Conservation (phyloP, 2,888 invertebrate species). For the Monoplex corrugatus region DNA sequence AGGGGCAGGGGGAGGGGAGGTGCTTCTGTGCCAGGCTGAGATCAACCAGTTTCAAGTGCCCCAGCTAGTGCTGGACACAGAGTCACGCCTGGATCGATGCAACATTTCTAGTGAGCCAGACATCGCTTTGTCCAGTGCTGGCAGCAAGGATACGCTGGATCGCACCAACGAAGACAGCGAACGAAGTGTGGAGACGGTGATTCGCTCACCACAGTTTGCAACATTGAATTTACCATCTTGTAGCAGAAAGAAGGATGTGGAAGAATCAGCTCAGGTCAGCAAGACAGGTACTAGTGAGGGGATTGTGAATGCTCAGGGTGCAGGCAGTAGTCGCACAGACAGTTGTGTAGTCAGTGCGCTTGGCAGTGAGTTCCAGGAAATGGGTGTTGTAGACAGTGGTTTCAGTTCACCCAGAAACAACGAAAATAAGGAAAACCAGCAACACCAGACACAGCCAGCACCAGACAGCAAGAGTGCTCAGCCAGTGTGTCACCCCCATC, state of each 20-base stretch:
- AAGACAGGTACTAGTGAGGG: neutral
- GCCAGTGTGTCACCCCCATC: constrained; percentile 9
- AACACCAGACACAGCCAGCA: constrained; percentile 10
- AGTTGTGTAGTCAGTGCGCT: constrained; percentile 60
- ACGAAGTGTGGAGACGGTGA: constrained; percentile 70
- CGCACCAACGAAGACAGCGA: constrained; percentile 64
- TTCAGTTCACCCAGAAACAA: constrained; percentile 70
- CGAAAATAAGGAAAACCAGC: constrained; percentile 48
- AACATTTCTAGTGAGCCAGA: constrained; percentile 48
- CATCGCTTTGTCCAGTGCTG: constrained; percentile 42
- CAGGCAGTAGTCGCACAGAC: neutral
- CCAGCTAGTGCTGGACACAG: constrained; percentile 50
- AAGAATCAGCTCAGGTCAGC: neutral
- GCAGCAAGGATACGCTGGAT: constrained; percentile 49
- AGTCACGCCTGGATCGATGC: constrained; percentile 39
- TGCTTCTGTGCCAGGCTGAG: constrained; percentile 52
- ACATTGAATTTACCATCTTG: neutral
- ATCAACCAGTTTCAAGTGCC: constrained; percentile 52
- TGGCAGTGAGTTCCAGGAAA: constrained; percentile 59
- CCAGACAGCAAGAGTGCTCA: constrained; percentile 31
- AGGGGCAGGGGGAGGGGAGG: constrained; percentile 44
- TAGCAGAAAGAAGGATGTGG: neutral
- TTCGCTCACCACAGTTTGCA: constrained; percentile 50
- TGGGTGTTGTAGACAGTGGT: constrained; percentile 72
- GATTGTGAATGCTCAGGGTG: constrained; percentile 26